Conservation (phyloP, 2,113 vertebrate species). For the Meles meles region DNA sequence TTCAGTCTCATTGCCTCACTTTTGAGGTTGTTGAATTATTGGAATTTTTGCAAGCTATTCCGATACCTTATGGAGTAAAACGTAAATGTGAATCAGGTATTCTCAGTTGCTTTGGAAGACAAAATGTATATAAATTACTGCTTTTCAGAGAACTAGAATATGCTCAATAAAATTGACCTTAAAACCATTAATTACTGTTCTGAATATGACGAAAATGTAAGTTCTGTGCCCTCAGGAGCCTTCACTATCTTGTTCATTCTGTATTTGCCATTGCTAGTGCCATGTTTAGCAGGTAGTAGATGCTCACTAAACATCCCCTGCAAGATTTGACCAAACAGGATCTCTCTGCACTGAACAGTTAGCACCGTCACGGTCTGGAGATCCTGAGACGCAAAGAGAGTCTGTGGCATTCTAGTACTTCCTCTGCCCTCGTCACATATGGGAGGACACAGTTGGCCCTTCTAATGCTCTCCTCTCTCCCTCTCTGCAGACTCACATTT, state of each 20-base stretch:
- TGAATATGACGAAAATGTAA: background rate
- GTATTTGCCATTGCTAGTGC: background rate
- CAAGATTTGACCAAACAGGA: background rate
- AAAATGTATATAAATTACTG: background rate
- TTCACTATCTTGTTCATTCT: background rate
- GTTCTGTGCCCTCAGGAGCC: background rate
- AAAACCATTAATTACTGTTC: background rate
- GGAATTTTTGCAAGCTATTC: constrained; percentile 15
- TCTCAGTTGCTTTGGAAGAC: background rate
- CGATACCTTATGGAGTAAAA: background rate
- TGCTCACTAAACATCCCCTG: background rate
- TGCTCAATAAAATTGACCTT: background rate
- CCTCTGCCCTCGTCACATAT: background rate
- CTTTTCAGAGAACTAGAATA: background rate
- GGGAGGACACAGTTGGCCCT: background rate
- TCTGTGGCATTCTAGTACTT: background rate
- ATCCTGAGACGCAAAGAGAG: background rate
- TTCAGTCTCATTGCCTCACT: background rate
- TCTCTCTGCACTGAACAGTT: background rate
- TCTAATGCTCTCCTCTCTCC: constrained; percentile 62
- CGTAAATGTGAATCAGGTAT: background rate
- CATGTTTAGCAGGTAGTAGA: background rate
- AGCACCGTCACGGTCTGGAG: background rate
- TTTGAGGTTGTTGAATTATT: background rate
- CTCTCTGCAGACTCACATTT: constrained; percentile 95